Evolutionary conservation across 1,140 invertebrate genomes (phyloP).

Genomic region (Bombus affinis): DNA sequence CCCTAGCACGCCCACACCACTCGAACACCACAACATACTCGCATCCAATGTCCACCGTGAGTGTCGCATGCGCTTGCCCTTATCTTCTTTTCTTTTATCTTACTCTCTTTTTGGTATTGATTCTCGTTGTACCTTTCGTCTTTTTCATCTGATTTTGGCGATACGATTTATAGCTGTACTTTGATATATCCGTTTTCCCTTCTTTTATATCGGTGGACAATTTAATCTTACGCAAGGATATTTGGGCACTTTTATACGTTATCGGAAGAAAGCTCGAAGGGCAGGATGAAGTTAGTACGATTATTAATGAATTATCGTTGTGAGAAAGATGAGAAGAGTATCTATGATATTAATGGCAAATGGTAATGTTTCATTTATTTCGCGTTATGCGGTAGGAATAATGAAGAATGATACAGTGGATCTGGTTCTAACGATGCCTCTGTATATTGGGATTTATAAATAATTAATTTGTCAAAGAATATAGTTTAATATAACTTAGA

Average conservation of each 20-base stretch:
- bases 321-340: not conserved
- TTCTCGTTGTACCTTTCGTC: no score
- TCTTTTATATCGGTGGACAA: not conserved
- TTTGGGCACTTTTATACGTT: not conserved
- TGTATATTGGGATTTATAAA: not conserved
- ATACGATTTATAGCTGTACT: not conserved
- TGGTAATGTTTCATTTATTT: not conserved
- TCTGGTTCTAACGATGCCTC: not conserved
- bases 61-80: slow-evolving; percentile 85
- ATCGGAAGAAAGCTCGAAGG: not conserved
- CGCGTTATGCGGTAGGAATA: not conserved
- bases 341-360: not conserved
- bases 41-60: slow-evolving; percentile 88
- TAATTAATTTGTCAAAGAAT: no score
- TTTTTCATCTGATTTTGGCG: not conserved
- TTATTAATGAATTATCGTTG: no score
- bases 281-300: not conserved
- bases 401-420: not conserved
- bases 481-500: no score
- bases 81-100: slow-evolving; percentile 55
- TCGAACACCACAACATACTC: slow-evolving; percentile 86
- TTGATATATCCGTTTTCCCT: not conserved
- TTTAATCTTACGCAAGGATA: not conserved
- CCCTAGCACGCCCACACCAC: slow-evolving; percentile 85
- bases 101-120: not conserved